Evolutionary conservation across 1,140 invertebrate species (phyloP).

Genomic region (Fopius arisanus): DNA sequence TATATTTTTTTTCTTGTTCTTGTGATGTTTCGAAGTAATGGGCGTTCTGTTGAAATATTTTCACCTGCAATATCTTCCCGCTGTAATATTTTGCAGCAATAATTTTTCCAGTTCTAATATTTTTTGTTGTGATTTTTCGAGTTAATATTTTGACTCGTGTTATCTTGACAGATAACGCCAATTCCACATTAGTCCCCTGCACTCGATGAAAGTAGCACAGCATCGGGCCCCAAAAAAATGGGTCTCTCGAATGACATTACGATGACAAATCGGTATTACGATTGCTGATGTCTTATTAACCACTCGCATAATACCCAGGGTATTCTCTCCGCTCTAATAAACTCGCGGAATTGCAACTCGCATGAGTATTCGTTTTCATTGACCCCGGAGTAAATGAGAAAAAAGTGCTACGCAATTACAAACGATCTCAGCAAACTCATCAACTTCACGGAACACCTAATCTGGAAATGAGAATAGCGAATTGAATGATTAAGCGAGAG

Average conservation of each 20-base stretch:
- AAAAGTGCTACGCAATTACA: neutral
- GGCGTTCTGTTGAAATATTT: too few species aligned
- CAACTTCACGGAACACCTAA: neutral
- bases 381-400: neutral
- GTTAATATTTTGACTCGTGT: too few species aligned
- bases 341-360: neutral
- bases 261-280: conserved; percentile 24
- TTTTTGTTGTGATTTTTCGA: too few species aligned
- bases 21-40: too few species aligned
- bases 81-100: too few species aligned
- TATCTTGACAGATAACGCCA: too few species aligned
- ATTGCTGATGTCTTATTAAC: conserved; percentile 13
- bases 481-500: too few species aligned
- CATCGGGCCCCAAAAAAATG: neutral
- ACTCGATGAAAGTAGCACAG: conserved; percentile 18
- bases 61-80: too few species aligned
- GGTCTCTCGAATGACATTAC: neutral
- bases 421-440: neutral
- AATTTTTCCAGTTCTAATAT: too few species aligned
- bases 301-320: neutral
- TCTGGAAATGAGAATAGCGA: too few species aligned
- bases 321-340: conserved; percentile 9
- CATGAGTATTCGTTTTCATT: neutral
- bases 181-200: neutral
- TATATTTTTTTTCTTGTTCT: too few species aligned